Conservation (phyloP, 2,797 vertebrate species). For the Eremophila alpestris region DNA sequence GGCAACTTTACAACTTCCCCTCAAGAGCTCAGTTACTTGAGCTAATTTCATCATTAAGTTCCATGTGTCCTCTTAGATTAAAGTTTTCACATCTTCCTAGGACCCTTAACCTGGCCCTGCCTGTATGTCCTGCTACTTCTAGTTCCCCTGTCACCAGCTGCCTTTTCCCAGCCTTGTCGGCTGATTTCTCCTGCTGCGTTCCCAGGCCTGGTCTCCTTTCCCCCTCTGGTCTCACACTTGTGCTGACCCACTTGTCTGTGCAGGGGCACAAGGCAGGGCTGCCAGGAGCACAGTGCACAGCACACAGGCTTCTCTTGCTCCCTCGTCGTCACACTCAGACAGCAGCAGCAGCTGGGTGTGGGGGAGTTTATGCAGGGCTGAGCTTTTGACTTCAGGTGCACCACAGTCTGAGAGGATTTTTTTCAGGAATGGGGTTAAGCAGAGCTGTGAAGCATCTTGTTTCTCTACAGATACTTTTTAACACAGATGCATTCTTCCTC, state of each 20-base stretch:
- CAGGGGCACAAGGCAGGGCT: neutral
- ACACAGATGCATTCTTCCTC: neutral
- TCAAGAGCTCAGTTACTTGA: neutral
- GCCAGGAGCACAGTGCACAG: neutral
- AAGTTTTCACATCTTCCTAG: neutral
- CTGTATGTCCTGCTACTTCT: neutral
- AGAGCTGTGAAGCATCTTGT: neutral
- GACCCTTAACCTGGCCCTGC: neutral
- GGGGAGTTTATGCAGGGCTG: neutral
- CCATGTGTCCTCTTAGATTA: neutral
- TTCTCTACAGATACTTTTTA: neutral
- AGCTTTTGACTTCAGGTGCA: accelerated
- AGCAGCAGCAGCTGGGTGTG: neutral
- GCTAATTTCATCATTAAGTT: neutral
- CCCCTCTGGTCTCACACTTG: accelerated
- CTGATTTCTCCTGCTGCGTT: neutral
- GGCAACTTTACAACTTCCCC: neutral
- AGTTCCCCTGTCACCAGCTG: neutral
- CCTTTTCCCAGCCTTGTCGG: neutral
- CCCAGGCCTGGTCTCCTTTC: neutral
- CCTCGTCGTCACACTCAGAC: accelerated
- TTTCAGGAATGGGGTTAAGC: neutral
- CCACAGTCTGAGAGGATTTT: neutral
- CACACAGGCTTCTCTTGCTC: neutral
- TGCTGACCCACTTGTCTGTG: accelerated